Conservation (phyloP, 2,888 invertebrate genomes). For the Lampropteryx suffumata region DNA sequence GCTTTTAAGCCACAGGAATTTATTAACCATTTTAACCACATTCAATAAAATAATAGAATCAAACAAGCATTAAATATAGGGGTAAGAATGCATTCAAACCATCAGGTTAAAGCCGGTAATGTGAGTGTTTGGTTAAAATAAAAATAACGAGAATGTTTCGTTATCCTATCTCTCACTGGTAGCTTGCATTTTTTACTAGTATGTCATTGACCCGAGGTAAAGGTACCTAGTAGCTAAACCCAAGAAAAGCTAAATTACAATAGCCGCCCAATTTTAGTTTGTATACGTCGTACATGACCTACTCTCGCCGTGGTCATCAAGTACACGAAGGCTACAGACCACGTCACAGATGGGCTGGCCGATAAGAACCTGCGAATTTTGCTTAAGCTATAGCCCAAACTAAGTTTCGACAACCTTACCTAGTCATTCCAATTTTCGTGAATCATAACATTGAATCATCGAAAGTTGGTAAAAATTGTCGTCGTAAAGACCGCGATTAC, state of each 20-base stretch:
- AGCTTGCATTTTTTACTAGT: no score
- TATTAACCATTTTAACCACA: no score
- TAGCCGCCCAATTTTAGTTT: no score
- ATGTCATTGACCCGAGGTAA: background rate
- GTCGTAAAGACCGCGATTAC: conserved; percentile 36
- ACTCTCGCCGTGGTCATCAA: conserved; percentile 28
- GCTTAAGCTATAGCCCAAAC: conserved; percentile 35
- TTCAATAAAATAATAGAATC: no score
- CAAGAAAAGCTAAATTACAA: background rate
- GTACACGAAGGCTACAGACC: conserved; percentile 35
- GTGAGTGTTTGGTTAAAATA: no score
- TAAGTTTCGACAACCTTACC: conserved; percentile 4
- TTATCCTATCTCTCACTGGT: no score
- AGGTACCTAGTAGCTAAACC: background rate
- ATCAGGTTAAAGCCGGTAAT: no score
- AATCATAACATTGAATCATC: conserved; percentile 28
- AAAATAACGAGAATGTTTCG: no score
- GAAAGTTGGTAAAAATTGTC: conserved; percentile 3
- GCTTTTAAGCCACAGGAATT: no score
- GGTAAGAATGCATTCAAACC: no score
- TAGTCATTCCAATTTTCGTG: background rate
- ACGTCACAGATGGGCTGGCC: conserved; percentile 43
- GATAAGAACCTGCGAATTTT: conserved; percentile 51
- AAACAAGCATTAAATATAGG: no score
- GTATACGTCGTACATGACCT: background rate